phyloP scores from a whole-genome alignment of 64 coral and sea anemone genomes.

The Porites lutea region DNA sequence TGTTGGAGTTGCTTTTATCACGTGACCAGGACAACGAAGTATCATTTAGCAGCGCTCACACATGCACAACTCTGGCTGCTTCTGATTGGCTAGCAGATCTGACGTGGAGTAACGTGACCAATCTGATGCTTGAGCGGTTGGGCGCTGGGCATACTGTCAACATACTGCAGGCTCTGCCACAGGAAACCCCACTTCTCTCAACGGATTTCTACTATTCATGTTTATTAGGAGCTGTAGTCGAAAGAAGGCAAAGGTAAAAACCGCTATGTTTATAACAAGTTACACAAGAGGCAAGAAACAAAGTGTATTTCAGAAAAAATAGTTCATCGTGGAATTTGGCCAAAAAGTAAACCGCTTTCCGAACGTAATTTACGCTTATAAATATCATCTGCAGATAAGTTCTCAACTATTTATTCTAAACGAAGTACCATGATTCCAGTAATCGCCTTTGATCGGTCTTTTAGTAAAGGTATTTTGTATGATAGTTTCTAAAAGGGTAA shows the following conservation, averaged over 20 bases:
- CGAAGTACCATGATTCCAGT: no score
- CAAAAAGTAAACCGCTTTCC: no score
- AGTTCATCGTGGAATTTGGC: no score
- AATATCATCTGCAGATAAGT: no score
- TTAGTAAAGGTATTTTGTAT: no score
- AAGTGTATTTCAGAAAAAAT: no score
- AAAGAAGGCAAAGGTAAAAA: constrained; percentile 78
- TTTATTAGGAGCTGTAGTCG: constrained; percentile 81
- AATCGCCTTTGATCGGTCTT: no score
- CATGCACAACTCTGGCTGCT: constrained; percentile 11
- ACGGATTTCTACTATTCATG: constrained; percentile 76
- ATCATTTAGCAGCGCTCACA: not conserved
- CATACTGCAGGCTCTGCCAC: constrained; percentile 74
- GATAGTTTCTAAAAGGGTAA: no score
- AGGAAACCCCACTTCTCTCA: constrained; percentile 22
- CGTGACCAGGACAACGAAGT: not conserved
- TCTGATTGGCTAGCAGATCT: constrained; percentile 62
- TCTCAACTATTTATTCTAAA: no score
- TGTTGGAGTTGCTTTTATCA: constrained; percentile 49
- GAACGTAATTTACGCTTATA: no score
- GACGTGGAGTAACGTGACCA: constrained; percentile 64
- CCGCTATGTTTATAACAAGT: no score
- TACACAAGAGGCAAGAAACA: no score
- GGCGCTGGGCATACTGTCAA: constrained; percentile 79
- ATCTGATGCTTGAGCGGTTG: constrained; percentile 64